These are phyloP conservation scores for Paratrypauchen microcephalus DNA, from an alignment of 2,797 vertebrate genomes.

Conservation along the genomic window DNA sequence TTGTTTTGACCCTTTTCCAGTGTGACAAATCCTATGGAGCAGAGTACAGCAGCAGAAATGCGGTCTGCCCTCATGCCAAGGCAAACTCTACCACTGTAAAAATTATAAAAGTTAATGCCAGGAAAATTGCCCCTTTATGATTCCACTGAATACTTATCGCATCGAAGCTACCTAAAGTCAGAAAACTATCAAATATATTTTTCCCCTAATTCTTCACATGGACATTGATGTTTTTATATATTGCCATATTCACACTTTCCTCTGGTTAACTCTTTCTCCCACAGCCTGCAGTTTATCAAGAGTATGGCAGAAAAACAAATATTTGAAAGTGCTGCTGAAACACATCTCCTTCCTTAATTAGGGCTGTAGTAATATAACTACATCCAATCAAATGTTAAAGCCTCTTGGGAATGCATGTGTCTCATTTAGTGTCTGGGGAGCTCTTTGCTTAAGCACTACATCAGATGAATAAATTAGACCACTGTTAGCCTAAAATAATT, in stretches of 20 bases:
- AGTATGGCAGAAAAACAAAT: constrained; percentile 78
- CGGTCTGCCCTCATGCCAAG: constrained; percentile 72
- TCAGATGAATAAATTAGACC: constrained; percentile 83
- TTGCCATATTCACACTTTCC: constrained; percentile 50
- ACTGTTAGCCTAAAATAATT: constrained; percentile 78
- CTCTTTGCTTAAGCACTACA: constrained; percentile 82
- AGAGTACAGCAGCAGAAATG: constrained; percentile 73
- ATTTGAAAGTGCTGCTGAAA: constrained; percentile 80
- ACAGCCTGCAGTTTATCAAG: constrained; percentile 73
- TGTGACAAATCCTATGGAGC: constrained; percentile 79
- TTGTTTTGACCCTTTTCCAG: constrained; percentile 78
- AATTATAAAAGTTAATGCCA: constrained; percentile 71
- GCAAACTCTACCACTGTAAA: constrained; percentile 77
- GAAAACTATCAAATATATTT: constrained; percentile 37
- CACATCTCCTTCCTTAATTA: constrained; percentile 83
- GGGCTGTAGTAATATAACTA: constrained; percentile 78
- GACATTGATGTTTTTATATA: constrained; percentile 29
- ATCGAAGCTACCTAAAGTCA: constrained; percentile 51
- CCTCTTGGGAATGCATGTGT: constrained; percentile 75
- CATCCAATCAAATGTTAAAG: constrained; percentile 78
- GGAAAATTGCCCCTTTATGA: constrained; percentile 79
- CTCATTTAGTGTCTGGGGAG: constrained; percentile 80
- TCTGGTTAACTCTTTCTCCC: constrained; percentile 48
- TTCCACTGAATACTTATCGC: constrained; percentile 61
- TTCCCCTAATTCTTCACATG: constrained; percentile 30